Evolutionary conservation across 2,888 invertebrate species (phyloP).

Genomic region (Yponomeuta plumbellus): DNA sequence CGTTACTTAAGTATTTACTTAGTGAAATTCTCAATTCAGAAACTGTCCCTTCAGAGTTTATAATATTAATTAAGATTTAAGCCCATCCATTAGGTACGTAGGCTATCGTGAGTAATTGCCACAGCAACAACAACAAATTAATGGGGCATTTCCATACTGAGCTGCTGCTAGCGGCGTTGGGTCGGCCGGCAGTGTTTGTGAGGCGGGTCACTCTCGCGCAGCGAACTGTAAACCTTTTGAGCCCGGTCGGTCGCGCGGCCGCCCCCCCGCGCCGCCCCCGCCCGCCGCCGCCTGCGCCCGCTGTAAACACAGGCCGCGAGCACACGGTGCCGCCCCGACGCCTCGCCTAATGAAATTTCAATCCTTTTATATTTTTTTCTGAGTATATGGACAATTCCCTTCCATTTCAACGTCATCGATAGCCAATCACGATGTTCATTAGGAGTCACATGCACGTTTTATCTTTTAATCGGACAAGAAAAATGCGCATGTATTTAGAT

Average conservation of each 20-base stretch:
- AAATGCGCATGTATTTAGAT: constrained; percentile 5
- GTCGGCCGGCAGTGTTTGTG: constrained; percentile 52
- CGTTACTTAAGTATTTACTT: too few relatives aligned
- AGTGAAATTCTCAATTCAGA: too few relatives aligned
- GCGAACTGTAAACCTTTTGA: constrained; percentile 74
- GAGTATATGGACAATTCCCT: constrained; percentile 19
- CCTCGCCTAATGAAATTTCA: constrained; percentile 73
- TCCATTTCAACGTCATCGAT: constrained; percentile 31
- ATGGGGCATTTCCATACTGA: neutral
- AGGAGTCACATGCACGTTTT: neutral
- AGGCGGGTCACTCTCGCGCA: constrained; percentile 75
- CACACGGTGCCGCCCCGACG: constrained; percentile 68
- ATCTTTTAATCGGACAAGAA: neutral
- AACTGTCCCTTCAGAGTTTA: too few relatives aligned
- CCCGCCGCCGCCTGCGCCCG: constrained; percentile 22
- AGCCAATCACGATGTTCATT: constrained; percentile 32
- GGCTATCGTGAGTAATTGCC: too few relatives aligned
- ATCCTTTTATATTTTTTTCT: constrained; percentile 57
- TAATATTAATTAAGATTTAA: too few relatives aligned
- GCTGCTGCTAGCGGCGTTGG: neutral
- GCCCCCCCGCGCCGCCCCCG: constrained; percentile 23
- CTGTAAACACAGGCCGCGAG: constrained; percentile 59
- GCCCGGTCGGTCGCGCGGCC: constrained; percentile 55
- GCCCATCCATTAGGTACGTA: too few relatives aligned
- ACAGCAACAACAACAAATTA: too few relatives aligned